Evolutionary conservation across 2,797 vertebrate species (phyloP).

Genomic region (Diglossa cyanea): DNA sequence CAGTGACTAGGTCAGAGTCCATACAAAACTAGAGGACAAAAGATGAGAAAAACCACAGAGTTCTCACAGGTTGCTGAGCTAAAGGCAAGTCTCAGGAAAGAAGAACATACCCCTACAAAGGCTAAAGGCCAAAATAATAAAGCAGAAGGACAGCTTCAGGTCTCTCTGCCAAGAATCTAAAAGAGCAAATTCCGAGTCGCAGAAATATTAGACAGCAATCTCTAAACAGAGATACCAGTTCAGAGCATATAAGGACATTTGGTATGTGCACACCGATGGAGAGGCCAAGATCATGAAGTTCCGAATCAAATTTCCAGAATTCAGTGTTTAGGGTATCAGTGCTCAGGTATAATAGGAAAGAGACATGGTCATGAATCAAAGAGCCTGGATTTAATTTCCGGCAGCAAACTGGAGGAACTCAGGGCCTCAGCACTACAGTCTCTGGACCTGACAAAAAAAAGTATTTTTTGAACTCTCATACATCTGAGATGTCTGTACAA

Average conservation of each 20-base stretch:
- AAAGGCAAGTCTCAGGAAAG: constrained; percentile 20
- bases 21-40: background rate
- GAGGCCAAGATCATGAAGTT: background rate
- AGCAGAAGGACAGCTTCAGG: background rate
- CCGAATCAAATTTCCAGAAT: constrained; percentile 29
- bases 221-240: background rate
- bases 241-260: constrained; percentile 18
- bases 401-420: background rate
- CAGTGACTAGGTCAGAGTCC: background rate
- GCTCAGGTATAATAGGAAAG: background rate
- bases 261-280: background rate
- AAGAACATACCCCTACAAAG: constrained; percentile 14
- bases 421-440: background rate
- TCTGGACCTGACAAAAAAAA: background rate
- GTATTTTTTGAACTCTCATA: background rate
- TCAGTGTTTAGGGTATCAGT: background rate
- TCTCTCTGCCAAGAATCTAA: constrained; percentile 30
- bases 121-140: constrained; percentile 48
- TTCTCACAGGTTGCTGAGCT: background rate
- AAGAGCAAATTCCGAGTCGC: constrained; percentile 55
- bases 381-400: background rate
- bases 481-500: background rate
- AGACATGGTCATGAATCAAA: background rate
- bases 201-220: constrained; percentile 21
- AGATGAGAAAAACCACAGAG: background rate